phyloP scores from a whole-genome alignment of 2,113 vertebrate genomes.

The Riparia riparia region DNA sequence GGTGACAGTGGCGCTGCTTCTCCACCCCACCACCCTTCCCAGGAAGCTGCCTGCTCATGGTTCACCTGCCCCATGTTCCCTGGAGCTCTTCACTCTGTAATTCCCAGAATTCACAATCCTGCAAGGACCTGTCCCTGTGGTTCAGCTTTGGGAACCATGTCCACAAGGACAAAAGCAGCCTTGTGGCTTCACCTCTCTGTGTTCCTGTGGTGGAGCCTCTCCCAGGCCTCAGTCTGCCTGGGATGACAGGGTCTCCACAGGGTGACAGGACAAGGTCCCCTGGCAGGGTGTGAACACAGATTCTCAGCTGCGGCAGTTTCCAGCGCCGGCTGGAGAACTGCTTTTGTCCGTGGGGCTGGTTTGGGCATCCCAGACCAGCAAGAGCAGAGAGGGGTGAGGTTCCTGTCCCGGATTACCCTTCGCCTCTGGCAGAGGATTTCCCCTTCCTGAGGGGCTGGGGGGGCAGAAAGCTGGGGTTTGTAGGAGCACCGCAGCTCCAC shows the following conservation, averaged over 20 bases:
- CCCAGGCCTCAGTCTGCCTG: background rate
- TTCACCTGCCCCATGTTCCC: background rate
- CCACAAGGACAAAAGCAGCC: background rate
- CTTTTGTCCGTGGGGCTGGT: background rate
- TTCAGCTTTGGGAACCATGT: background rate
- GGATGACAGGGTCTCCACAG: too few species aligned
- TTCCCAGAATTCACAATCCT: background rate
- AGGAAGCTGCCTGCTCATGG: background rate
- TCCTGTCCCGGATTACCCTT: background rate
- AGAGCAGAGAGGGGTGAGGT: background rate
- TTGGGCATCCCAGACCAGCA: background rate
- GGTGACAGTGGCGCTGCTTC: background rate
- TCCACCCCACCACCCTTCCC: too few species aligned
- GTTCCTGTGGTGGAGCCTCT: background rate
- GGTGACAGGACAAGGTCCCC: background rate
- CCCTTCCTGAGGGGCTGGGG: background rate
- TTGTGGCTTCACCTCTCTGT: background rate
- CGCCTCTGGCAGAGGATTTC: background rate
- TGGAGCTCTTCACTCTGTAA: rapidly evolving
- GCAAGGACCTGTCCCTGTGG: rapidly evolving
- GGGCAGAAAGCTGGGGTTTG: background rate
- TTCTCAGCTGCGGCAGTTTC: background rate
- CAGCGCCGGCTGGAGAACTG: background rate
- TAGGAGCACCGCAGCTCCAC: background rate
- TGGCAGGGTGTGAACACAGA: background rate